These are phyloP conservation scores for Clarias platycephalus DNA, from an alignment of 2,797 vertebrate genomes.

Conservation along the genomic window DNA sequence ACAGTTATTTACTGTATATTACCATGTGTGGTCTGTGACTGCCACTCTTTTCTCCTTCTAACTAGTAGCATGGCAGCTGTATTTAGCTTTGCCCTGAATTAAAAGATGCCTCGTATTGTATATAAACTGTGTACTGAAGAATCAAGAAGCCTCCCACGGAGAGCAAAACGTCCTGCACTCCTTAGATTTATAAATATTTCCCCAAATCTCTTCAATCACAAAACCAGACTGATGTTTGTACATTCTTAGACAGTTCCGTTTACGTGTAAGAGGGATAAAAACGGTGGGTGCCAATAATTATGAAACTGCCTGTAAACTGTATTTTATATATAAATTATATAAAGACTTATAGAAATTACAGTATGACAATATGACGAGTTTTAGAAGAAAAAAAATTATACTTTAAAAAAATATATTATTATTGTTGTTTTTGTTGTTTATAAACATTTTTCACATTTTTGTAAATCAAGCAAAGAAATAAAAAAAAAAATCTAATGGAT, in stretches of 20 bases:
- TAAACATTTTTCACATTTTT: too few relatives aligned
- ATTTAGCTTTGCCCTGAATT: background rate
- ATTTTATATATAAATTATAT: background rate
- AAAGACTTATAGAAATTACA: background rate
- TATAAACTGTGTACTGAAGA: slow-evolving; percentile 9
- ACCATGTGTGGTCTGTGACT: background rate
- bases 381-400: too few relatives aligned
- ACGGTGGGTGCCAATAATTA: background rate
- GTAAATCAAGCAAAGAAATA: too few relatives aligned
- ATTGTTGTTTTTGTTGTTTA: too few relatives aligned
- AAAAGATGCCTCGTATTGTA: background rate
- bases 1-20: background rate
- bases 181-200: background rate
- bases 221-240: background rate
- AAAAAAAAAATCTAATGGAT: too few relatives aligned
- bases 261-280: background rate
- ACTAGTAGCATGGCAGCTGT: background rate
- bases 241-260: slow-evolving; percentile 4
- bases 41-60: background rate
- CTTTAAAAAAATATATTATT: too few relatives aligned
- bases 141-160: background rate
- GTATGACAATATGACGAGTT: background rate
- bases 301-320: background rate
- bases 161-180: background rate
- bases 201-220: background rate